phyloP scores from a whole-genome alignment of 30 jellyfish, hydroid and myxozoan genomes.

The Morbakka virulenta region DNA sequence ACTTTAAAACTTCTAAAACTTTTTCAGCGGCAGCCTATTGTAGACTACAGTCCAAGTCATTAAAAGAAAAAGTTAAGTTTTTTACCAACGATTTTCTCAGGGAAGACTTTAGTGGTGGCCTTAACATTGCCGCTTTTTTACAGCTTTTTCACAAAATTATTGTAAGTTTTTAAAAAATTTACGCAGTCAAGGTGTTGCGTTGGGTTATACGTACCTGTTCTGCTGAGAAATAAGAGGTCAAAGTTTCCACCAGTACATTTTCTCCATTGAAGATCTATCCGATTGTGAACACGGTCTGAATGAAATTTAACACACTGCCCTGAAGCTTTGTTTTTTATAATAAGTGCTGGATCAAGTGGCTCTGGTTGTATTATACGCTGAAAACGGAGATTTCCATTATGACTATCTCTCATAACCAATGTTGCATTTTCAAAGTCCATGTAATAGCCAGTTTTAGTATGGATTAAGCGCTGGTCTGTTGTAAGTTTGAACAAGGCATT shows the following conservation, averaged over 20 bases:
- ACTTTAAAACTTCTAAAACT: too few species aligned
- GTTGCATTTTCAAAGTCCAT: slow-evolving; percentile 27
- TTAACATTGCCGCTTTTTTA: too few species aligned
- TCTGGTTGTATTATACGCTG: slow-evolving; percentile 50
- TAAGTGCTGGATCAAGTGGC: slow-evolving; percentile 27
- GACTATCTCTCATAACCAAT: slow-evolving; percentile 21
- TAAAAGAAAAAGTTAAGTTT: too few species aligned
- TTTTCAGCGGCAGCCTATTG: too few species aligned
- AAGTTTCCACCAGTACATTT: slow-evolving; percentile 68
- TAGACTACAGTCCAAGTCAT: too few species aligned
- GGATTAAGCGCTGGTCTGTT: slow-evolving; percentile 25
- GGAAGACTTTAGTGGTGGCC: too few species aligned
- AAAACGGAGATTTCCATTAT: neutral
- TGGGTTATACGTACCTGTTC: slow-evolving; percentile 20
- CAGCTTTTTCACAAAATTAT: too few species aligned
- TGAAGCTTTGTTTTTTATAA: slow-evolving; percentile 51
- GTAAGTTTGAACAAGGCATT: slow-evolving; percentile 64
- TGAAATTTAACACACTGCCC: slow-evolving; percentile 71
- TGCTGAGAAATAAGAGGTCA: slow-evolving; percentile 35
- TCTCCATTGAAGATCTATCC: slow-evolving; percentile 45
- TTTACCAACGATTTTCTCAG: too few species aligned
- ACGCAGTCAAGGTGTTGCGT: too few species aligned
- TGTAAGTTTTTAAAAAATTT: too few species aligned
- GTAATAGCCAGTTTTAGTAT: slow-evolving; percentile 57
- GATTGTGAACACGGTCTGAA: slow-evolving; percentile 4